Evolutionary conservation across 2,797 vertebrate genomes (phyloP).

Genomic region (Astyanax mexicanus): DNA sequence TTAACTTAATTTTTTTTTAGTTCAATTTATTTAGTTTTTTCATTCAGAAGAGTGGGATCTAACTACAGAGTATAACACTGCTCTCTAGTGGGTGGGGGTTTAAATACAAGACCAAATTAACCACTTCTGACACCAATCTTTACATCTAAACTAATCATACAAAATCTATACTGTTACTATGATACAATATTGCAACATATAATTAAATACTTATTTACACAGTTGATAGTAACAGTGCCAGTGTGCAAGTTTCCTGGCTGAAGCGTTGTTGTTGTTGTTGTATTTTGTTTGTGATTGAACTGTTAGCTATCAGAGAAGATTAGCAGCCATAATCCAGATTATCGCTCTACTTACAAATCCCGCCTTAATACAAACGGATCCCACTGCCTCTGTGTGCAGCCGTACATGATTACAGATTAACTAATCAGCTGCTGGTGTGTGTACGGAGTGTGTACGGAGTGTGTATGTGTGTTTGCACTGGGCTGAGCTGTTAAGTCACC

Average conservation of each 20-base stretch:
- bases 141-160: too few species aligned
- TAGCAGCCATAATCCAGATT: constrained; percentile 14
- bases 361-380: constrained; percentile 4
- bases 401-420: constrained; percentile 17
- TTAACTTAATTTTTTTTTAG: too few species aligned
- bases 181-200: too few species aligned
- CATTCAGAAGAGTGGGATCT: too few species aligned
- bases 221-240: not conserved
- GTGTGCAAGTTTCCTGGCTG: not conserved
- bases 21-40: too few species aligned
- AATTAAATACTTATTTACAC: not conserved
- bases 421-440: constrained; percentile 16
- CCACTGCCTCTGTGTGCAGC: not conserved
- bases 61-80: too few species aligned
- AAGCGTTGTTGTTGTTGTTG: not conserved
- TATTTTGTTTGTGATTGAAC: not conserved
- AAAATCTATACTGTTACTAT: too few species aligned
- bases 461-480: not conserved
- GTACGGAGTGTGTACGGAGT: too few species aligned
- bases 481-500: constrained; percentile 17
- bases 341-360: constrained; percentile 32
- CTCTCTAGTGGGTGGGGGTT: too few species aligned
- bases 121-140: too few species aligned
- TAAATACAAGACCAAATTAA: too few species aligned
- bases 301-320: constrained; percentile 17